A percentile compares a stretch with the other conserved stretches of the same genome.
Conservation (phyloP, 2,888 invertebrate genomes). For the Lordiphosa andalusiaca region DNA sequence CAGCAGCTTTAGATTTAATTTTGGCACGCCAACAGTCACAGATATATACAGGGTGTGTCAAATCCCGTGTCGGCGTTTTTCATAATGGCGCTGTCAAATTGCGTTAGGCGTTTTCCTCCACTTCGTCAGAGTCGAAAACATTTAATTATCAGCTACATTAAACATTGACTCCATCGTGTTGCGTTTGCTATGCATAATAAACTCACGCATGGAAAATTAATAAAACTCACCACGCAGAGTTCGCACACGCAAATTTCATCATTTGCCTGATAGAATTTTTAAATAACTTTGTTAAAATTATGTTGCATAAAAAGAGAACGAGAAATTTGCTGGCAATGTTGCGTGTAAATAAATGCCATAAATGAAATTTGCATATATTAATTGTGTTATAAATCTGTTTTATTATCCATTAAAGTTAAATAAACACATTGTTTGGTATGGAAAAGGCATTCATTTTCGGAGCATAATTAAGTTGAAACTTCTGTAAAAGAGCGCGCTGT, state of each 20-base stretch:
- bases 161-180: constrained; percentile 48
- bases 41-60: constrained; percentile 4
- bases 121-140: constrained; percentile 27
- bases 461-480: too few species aligned
- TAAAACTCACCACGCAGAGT: constrained; percentile 62
- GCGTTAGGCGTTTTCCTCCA: constrained; percentile 52
- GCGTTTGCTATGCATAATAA: constrained; percentile 61
- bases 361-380: constrained; percentile 65
- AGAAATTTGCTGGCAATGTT: constrained; percentile 10
- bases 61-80: constrained; percentile 35
- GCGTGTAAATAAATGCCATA: constrained; percentile 37
- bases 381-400: constrained; percentile 26
- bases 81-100: constrained; percentile 66
- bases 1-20: constrained; percentile 4
- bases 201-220: constrained; percentile 59
- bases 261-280: constrained; percentile 62
- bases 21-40: constrained; percentile 1
- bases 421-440: constrained; percentile 32
- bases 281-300: constrained; percentile 30
- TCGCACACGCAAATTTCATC: constrained; percentile 51
- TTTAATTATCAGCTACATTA: constrained; percentile 73
- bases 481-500: too few species aligned
- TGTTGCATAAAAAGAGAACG: background rate
- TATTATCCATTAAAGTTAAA: constrained; percentile 30
- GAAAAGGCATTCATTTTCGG: too few species aligned